Base-by-base conservation (phyloP, 2,113 vertebrate genomes). In the Varanus salvator region DNA sequence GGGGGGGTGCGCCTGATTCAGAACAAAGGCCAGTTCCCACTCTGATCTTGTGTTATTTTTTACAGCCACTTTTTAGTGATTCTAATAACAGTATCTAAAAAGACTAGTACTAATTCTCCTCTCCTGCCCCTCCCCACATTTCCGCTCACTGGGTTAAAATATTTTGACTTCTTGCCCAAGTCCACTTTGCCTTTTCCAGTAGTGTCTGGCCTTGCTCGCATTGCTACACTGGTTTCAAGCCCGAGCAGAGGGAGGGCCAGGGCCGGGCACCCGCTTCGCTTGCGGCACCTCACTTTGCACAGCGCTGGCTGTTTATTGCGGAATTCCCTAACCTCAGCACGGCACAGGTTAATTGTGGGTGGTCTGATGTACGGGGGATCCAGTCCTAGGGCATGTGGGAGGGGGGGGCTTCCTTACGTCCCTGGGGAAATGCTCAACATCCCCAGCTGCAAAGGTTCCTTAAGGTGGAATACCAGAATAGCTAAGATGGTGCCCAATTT, bases 401-500 rank as follows among this genome's bases (percentile, higher is more conserved):
- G 38, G 38, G 38, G 38, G 38, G 38, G 38, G 38, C 38, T 44
- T 44, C 38, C 3, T 44, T 31, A 25, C 12, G 19, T 80, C 25
- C 29, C 14, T 21, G 44, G 76, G 23, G 11, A 78, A 9, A 78
- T 78, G 23, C 23, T 78, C 25, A 11, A 3, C 25, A 78, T 23
- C 44, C 34, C 14, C 72, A n/a, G 8, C 17, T 60, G 2, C 57
- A 38, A 12, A 75, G 34, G 17, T 34, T 17, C n/a, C 34, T 50
- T 50, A 27, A 1, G 12, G 2, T 78, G 25, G 27, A 78, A 78
- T 23, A 25, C 21, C 44, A 50, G 25, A 50, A 6, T 27, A 48
- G 21, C 23, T 78, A 48, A 27, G 91, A 90, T 93, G 92, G 90
- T 90, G 93, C 94, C 89, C 92, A 93, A 80, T 87, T 85, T 93